phyloP scores from a whole-genome alignment of 2,888 invertebrate genomes.

The Oxyscelio sp. region DNA sequence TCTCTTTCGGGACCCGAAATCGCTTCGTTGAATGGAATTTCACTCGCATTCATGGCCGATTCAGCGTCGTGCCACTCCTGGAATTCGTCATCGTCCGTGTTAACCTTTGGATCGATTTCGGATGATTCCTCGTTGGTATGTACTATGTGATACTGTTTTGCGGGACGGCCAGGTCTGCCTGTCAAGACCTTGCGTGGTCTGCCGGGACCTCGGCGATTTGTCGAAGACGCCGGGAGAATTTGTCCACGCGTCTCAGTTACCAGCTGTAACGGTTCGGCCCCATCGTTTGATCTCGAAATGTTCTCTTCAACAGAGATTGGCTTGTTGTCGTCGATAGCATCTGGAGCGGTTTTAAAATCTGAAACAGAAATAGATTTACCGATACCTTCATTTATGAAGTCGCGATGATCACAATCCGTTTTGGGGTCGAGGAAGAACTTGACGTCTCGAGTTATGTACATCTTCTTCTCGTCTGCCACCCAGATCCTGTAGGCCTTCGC shows the following conservation, averaged over 20 bases:
- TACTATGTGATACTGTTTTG: neutral
- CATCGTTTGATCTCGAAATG: no score
- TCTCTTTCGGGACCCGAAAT: slow-evolving; percentile 40
- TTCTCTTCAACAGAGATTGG: no score
- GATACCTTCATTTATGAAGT: neutral
- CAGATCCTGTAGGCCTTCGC: slow-evolving; percentile 41
- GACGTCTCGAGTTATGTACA: slow-evolving; percentile 33
- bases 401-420: neutral
- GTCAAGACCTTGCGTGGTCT: slow-evolving; percentile 5
- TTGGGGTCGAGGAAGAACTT: slow-evolving; percentile 10
- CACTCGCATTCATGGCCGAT: slow-evolving; percentile 9
- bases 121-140: neutral
- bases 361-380: neutral
- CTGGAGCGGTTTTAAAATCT: neutral
- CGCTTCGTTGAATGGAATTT: slow-evolving; percentile 43
- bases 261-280: no score
- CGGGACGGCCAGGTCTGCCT: slow-evolving; percentile 2
- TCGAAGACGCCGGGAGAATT: no score
- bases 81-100: slow-evolving; percentile 8
- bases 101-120: neutral
- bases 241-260: no score
- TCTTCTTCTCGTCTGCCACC: slow-evolving; percentile 7
- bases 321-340: no score
- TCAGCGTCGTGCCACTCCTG: slow-evolving; percentile 8
- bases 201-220: slow-evolving; percentile 1